Evolutionary conservation across 2,797 vertebrate species (phyloP).

Genomic region (Squalus acanthias): DNA sequence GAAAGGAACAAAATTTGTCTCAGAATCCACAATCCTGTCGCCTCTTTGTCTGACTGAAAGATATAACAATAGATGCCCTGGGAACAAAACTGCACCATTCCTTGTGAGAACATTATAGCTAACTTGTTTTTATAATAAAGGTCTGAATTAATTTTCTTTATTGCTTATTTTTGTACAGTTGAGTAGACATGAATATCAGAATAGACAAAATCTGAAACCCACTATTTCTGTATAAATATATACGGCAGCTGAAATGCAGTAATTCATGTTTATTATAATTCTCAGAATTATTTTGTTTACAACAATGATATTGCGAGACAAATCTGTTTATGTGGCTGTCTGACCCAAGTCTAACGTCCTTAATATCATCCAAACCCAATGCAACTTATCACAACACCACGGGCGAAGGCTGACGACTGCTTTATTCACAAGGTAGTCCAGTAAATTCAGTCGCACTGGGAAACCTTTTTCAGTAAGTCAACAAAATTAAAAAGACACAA

Average conservation of each 20-base stretch:
- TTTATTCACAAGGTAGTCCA: not conserved
- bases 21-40: too few species aligned
- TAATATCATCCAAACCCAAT: not conserved
- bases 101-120: too few species aligned
- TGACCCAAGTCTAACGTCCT: not conserved
- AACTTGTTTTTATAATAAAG: too few species aligned
- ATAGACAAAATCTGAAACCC: not conserved
- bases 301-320: not conserved
- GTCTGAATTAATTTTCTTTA: not conserved
- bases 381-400: not conserved
- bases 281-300: constrained; percentile 20
- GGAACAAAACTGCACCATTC: too few species aligned
- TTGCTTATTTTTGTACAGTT: not conserved
- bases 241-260: not conserved
- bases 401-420: not conserved
- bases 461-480: not conserved
- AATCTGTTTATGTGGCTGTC: not conserved
- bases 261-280: constrained; percentile 11
- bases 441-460: not conserved
- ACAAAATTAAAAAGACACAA: not conserved
- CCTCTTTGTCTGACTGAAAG: too few species aligned
- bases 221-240: not conserved
- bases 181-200: not conserved
- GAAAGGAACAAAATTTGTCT: too few species aligned
- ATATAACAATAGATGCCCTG: too few species aligned